Evolutionary conservation across 2,113 vertebrate genomes (phyloP).

Genomic region (Smithornis capensis): DNA sequence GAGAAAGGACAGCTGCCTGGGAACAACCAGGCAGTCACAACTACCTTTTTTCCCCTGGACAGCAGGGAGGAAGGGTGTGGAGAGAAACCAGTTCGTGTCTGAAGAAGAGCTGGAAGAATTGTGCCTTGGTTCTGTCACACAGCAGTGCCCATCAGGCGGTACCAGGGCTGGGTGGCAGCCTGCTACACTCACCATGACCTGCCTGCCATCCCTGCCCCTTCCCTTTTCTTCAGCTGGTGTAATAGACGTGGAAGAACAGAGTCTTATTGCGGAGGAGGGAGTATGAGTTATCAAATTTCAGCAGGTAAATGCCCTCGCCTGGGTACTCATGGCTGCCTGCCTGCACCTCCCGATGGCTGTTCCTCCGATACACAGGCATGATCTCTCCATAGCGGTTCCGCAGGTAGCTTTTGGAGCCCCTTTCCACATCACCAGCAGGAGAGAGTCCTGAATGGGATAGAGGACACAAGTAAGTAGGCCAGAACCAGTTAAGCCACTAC

Average conservation of each 20-base stretch:
- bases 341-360: conserved; percentile 90
- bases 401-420: conserved; percentile 83
- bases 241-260: conserved; percentile 95
- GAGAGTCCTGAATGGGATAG: conserved; percentile 76
- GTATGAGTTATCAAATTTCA: conserved; percentile 98
- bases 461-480: neutral
- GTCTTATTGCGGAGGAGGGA: conserved; percentile 97
- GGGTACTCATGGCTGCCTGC: conserved; percentile 94
- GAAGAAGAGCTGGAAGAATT: conserved; percentile 39
- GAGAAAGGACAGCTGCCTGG: conserved; percentile 11
- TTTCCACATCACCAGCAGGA: conserved; percentile 88
- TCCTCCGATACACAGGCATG: conserved; percentile 90
- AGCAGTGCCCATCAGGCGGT: neutral
- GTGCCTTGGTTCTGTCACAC: neutral
- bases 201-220: conserved; percentile 11
- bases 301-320: conserved; percentile 93
- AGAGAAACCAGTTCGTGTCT: conserved; percentile 15
- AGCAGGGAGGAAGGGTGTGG: neutral
- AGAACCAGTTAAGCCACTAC: neutral
- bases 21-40: neutral
- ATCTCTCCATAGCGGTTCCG: conserved; percentile 89
- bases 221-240: conserved; percentile 75
- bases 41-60: conserved; percentile 20
- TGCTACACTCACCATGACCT: neutral
- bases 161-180: conserved; percentile 49